Base-by-base conservation (phyloP, 1,140 invertebrate genomes). In the Streblospio benedicti region DNA sequence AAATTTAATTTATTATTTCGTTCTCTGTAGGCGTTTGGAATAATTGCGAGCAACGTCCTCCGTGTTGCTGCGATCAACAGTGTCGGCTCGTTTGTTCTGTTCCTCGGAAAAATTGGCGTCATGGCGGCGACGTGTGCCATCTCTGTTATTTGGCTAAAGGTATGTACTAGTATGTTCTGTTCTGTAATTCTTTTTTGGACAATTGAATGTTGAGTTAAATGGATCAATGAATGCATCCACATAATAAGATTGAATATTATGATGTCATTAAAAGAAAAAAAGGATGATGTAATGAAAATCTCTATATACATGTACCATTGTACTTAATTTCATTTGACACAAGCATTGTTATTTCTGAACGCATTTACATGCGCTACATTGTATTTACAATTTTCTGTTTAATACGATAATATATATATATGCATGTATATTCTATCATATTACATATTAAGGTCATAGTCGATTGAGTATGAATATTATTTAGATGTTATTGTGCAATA, bases 1-100 rank as follows among this genome's bases (percentile, higher is more conserved):
- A 50, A 16, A 50, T 50, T 14, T 50, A 16, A 50, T 0, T 16
- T 16, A 25, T 16, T 16, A 16, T n/a, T n/a, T 56, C 12, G 5
- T 4, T 5, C 9, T 56, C n/a, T 67, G 43, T 64, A 75, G 73
- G 73, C 74, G 28, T 74, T 76, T 61, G 65, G 63, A 30, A 71
- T 71, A 6, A 55, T 78, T 30, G 56, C 72, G 2, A 68, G 60
- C 65, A 94, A 97, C 78, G 87, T 86, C 1, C 71, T 96, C 32
- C 85, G 91, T 82, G 85, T 97, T 58, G 87, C 88, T 12, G 90
- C 91, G 0, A 90, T 97, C 47, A 96, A 97, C 76, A 88, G 89
- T 66, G 84, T 96, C 33, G 93, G 93, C 6, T 91, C 95, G 76
- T 96, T 97, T 73, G 87, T 97, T 47, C 80, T 97, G 4, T 93